Evolutionary conservation across 2,113 vertebrate species (phyloP).

Genomic region (Octodon degus): DNA sequence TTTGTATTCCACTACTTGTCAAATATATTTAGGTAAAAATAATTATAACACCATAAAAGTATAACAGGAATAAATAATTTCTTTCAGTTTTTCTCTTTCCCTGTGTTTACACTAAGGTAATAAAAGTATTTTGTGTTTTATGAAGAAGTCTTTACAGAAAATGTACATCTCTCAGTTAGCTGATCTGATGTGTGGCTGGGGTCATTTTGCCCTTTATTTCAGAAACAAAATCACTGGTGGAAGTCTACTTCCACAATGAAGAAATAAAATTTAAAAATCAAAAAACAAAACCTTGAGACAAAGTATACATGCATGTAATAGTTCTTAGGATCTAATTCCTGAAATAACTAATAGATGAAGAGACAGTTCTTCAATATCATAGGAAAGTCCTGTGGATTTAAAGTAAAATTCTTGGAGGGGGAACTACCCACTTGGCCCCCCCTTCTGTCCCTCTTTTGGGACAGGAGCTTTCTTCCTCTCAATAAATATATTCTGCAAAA

Average conservation of each 20-base stretch:
- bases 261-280: background rate
- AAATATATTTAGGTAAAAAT: background rate
- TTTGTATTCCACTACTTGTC: slow-evolving; percentile 30
- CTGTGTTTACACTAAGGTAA: background rate
- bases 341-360: background rate
- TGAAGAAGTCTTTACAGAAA: background rate
- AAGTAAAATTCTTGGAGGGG: background rate
- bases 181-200: background rate
- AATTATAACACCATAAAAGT: slow-evolving; percentile 16
- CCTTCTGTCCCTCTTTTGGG: no score
- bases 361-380: background rate
- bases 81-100: slow-evolving; percentile 34
- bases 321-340: background rate
- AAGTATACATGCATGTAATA: background rate
- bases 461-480: no score
- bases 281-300: background rate
- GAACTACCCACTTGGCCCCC: no score
- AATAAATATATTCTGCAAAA: no score
- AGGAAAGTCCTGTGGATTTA: slow-evolving; percentile 8
- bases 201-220: background rate
- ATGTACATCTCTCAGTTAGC: background rate
- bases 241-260: background rate
- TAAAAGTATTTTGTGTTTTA: background rate
- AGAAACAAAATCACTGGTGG: background rate
- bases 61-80: slow-evolving; percentile 43